Base-by-base conservation (phyloP, 2,888 invertebrate genomes). In the Poecilobothrus nobilitatus region DNA sequence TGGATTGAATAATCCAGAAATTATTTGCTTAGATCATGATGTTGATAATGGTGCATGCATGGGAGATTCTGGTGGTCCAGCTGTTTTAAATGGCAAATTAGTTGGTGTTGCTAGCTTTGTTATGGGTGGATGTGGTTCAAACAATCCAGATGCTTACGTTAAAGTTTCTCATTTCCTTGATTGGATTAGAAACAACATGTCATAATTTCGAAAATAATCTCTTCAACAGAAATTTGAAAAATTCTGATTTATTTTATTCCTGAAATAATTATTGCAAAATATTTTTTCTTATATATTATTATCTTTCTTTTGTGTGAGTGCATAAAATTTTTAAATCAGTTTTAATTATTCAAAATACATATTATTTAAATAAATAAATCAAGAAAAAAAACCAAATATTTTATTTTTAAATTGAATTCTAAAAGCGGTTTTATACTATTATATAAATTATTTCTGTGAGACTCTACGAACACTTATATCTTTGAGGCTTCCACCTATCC, bases 11-110 rank as follows among this genome's bases (percentile, higher is more conserved):
- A 73, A 71, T 34, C 74, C 73, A 3, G 75, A 76, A 6, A 66
- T 81, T 22, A 69, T 81, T n/a, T 81, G 80, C 65, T 72, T 80
- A 68, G 74, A 70, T 5, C 77, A 78, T 66, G 61, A 66, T 20
- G 8, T 62, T 0, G 70, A 71, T 8, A 72, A 73, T 27, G 80
- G 81, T 6, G 75, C 76, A 4, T 81, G 81, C 68, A 71, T 73
- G 21, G 79, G 79, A 5, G 80, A 81, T 68, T 79, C 77, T 3
- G 81, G 80, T 12, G 79, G 79, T 53, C 80, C 80, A 67, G 79
- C 80, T 10, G 72, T 76, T 2, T 78, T 76, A 66, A 69, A 76
- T 0, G 72, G 75, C 0, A 72, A 77, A 68, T 69, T 81, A 21
- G 79, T 80, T 33, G 80, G 76, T 70, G 74, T 80, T 37, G 79